Evolutionary conservation across 2,113 vertebrate species (phyloP).

Genomic region (Calonectris borealis): DNA sequence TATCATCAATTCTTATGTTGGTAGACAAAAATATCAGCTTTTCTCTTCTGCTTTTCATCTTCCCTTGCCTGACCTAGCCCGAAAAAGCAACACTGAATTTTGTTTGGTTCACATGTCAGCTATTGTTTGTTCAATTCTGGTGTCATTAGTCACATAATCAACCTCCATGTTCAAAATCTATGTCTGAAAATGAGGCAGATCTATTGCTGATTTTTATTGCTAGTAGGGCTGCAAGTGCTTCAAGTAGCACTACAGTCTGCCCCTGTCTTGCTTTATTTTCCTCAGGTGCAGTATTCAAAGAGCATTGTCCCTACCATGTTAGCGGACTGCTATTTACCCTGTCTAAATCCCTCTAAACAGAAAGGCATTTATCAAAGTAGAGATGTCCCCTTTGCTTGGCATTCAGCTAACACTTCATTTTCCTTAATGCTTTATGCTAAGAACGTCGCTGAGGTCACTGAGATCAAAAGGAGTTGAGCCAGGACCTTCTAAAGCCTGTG

Average conservation of each 20-base stretch:
- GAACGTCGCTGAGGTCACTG: neutral
- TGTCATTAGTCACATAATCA: neutral
- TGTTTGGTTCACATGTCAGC: neutral
- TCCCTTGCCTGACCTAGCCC: neutral
- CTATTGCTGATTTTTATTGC: neutral
- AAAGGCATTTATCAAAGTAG: conserved; percentile 9
- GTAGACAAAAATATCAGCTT: neutral
- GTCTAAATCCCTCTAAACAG: neutral
- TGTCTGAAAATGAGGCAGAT: neutral
- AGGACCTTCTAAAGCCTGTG: neutral
- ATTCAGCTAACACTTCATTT: neutral
- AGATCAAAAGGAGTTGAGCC: neutral
- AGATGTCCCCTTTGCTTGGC: neutral
- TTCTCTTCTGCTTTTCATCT: neutral
- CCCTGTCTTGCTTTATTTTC: neutral
- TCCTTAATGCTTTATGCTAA: neutral
- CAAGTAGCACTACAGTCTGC: neutral
- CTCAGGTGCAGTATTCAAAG: neutral
- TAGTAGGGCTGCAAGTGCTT: neutral
- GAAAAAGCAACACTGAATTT: neutral
- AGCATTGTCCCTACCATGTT: neutral
- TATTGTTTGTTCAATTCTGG: neutral
- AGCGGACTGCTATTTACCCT: neutral
- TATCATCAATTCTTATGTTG: neutral
- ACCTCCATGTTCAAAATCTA: neutral